Evolutionary conservation across 1,140 invertebrate genomes (phyloP).

Genomic region (Macrobrachium nipponense): DNA sequence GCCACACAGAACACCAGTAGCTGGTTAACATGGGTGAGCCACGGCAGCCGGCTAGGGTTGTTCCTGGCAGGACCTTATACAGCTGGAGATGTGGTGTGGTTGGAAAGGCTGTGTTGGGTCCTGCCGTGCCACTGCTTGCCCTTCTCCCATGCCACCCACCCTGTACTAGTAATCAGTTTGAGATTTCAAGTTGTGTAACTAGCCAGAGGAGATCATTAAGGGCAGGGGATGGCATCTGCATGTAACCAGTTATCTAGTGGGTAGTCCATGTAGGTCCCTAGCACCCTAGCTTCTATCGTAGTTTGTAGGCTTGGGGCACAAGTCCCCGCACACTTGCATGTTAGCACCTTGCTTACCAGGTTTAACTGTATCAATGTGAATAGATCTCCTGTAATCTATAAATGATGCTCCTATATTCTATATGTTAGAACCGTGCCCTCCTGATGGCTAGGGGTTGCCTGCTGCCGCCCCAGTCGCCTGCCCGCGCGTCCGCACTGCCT

Average conservation of each 20-base stretch:
- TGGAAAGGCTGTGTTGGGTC: conserved; percentile 47
- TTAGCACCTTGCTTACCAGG: conserved; percentile 57
- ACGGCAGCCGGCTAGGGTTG: conserved; percentile 46
- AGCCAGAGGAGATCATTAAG: conserved; percentile 34
- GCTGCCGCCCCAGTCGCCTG: conserved; percentile 55
- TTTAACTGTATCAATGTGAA: conserved; percentile 62
- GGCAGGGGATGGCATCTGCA: conserved; percentile 56
- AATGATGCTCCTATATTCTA: conserved; percentile 59
- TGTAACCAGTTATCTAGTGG: conserved; percentile 63
- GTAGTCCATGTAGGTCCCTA: conserved; percentile 59
- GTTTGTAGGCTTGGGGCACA: conserved; percentile 63
- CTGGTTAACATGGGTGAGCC: conserved; percentile 45
- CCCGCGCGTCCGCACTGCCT: conserved; percentile 60
- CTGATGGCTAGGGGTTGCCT: conserved; percentile 59
- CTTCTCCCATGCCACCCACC: conserved; percentile 27
- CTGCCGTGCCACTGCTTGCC: conserved; percentile 48
- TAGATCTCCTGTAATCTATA: conserved; percentile 62
- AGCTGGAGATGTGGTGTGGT: conserved; percentile 42
- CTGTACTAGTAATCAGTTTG: conserved; percentile 26
- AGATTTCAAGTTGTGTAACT: conserved; percentile 11
- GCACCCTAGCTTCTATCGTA: conserved; percentile 60
- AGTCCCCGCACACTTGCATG: conserved; percentile 62
- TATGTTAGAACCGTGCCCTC: conserved; percentile 53
- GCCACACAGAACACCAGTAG: conserved; percentile 28
- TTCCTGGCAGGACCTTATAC: conserved; percentile 52